Conservation (phyloP, 2,113 vertebrate genomes). For the Galeopterus variegatus region DNA sequence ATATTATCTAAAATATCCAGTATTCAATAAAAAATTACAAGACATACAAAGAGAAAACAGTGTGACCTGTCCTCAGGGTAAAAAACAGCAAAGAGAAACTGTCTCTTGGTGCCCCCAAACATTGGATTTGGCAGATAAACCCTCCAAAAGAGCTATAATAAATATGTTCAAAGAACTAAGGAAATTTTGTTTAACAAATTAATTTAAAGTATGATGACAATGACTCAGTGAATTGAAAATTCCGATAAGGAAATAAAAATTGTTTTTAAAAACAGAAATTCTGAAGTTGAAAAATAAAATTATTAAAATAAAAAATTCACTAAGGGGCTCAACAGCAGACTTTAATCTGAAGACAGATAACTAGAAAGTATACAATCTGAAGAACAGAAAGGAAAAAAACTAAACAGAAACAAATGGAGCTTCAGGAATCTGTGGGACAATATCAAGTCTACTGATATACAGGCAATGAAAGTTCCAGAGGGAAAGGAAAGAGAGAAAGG, state of each 20-base stretch:
- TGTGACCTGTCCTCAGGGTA: neutral
- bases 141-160: neutral
- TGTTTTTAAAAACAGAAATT: neutral
- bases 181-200: neutral
- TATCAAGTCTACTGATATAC: neutral
- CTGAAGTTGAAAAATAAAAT: neutral
- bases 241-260: neutral
- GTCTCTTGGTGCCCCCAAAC: neutral
- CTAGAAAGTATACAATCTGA: neutral
- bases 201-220: neutral
- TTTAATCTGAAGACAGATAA: neutral
- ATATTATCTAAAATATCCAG: constrained; percentile 24
- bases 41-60: neutral
- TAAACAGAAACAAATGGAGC: neutral
- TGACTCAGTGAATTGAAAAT: neutral
- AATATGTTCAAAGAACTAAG: neutral
- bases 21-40: neutral
- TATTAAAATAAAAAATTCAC: neutral
- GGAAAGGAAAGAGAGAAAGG: neutral
- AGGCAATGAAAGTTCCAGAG: neutral
- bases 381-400: neutral
- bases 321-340: neutral
- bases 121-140: neutral
- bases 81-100: neutral
- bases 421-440: neutral